phyloP scores from a whole-genome alignment of 2,888 invertebrate species.

The Elmis aenea region DNA sequence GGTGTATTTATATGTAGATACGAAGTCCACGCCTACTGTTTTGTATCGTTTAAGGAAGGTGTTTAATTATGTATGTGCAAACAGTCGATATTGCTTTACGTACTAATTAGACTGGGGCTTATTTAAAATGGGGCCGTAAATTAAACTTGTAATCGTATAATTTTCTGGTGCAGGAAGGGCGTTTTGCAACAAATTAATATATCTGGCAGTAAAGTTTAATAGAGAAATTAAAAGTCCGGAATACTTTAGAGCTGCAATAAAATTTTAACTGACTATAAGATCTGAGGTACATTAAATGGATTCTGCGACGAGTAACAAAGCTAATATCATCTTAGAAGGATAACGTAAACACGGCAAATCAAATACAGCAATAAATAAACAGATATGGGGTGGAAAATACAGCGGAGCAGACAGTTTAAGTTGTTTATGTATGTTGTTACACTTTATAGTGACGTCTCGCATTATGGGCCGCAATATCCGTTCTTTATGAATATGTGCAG shows the following conservation, averaged over 20 bases:
- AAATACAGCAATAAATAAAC: conserved; percentile 37
- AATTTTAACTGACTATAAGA: conserved; percentile 9
- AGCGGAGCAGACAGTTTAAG: conserved; percentile 35
- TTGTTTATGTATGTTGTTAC: conserved; percentile 37
- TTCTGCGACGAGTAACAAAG: conserved; percentile 20
- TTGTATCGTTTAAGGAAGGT: too few relatives aligned
- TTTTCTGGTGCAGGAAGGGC: too few relatives aligned
- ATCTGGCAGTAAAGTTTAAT: conserved; percentile 8
- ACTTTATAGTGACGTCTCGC: conserved; percentile 28
- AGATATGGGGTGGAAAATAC: conserved; percentile 41
- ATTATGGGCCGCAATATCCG: conserved; percentile 28
- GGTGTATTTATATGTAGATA: too few relatives aligned
- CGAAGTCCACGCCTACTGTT: too few relatives aligned
- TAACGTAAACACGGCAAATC: conserved; percentile 35
- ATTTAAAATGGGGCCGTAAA: too few relatives aligned
- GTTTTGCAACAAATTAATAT: too few relatives aligned
- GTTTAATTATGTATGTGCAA: too few relatives aligned
- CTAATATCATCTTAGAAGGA: conserved; percentile 22
- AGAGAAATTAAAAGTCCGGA: conserved; percentile 4
- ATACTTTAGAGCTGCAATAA: conserved; percentile 7
- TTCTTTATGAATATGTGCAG: conserved; percentile 18
- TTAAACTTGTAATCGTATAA: too few relatives aligned
- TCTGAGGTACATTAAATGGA: conserved; percentile 20
- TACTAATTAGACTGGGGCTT: too few relatives aligned
- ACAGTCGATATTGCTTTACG: too few relatives aligned